Evolutionary conservation across 2,797 vertebrate genomes (phyloP).

Genomic region (Dryobates pubescens): DNA sequence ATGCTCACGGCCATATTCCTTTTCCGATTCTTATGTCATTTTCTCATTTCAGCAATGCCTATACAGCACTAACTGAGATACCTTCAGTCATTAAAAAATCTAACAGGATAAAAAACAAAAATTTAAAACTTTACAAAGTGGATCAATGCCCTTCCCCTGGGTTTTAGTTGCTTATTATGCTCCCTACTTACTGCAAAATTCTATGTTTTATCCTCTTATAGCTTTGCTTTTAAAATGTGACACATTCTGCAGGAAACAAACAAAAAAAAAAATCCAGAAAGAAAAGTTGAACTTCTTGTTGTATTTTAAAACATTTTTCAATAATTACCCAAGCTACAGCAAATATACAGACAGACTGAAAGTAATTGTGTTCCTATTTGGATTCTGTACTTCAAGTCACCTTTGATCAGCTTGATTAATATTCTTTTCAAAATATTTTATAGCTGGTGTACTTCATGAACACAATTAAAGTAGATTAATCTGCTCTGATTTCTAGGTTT

Average conservation of each 20-base stretch:
- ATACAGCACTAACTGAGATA: not conserved
- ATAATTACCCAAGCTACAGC: not conserved
- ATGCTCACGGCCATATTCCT: not conserved
- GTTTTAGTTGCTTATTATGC: not conserved
- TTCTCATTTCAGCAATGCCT: not conserved
- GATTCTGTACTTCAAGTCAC: conserved; percentile 42
- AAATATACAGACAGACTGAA: not conserved
- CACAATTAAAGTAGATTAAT: conserved; percentile 55
- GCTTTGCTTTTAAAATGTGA: not conserved
- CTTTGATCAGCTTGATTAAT: conserved; percentile 61
- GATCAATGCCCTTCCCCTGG: not conserved
- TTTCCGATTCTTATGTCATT: not conserved
- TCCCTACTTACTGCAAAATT: not conserved
- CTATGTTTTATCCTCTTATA: not conserved
- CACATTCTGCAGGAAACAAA: not conserved
- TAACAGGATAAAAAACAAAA: not conserved
- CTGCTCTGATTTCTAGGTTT: conserved; percentile 18
- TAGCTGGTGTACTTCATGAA: not conserved
- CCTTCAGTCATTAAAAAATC: not conserved
- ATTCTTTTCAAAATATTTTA: conserved; percentile 50
- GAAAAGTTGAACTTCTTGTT: not conserved
- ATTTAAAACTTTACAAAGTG: not conserved
- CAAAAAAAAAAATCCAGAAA: not conserved
- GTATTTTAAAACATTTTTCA: not conserved
- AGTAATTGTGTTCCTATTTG: not conserved